Base-by-base conservation (phyloP, 2,797 vertebrate genomes). In the Ctenopoma kingsleyae region DNA sequence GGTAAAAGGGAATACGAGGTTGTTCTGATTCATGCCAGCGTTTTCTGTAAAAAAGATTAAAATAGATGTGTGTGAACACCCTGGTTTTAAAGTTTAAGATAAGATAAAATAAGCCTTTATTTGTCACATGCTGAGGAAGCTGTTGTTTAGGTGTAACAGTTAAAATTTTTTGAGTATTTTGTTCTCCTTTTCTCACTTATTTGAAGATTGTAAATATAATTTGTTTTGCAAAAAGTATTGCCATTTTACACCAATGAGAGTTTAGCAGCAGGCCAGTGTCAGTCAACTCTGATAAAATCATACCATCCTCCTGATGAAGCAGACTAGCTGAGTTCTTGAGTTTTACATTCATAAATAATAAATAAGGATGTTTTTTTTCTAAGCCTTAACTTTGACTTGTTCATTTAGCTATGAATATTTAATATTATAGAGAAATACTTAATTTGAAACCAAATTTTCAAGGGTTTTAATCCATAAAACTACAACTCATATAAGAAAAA, bases 401-500 rank as follows among this genome's bases (percentile, higher is more conserved):
- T 52, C 36, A 7, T 55, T 49, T 8, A 2, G 5, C 17, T 23
- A 60, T 30, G n/a, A 35, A 35, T 43, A 8, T 66, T 50, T 25
- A 9, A 59, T 46, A 11, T 17, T 48, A 22, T 19, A 22, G 46
- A 59, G 48, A 60, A 76, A 38, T 53, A 41, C 23, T 50, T 64
- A 6, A 67, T 64, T 60, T 43, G 12, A 68, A 74, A 59, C 9
- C 3, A 10, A 25, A 69, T 8, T 55, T 67, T 58, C 6, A 64
- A 46, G n/a, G 17, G 22, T 6, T 74, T 81, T 63, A 71, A 80
- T 80, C 51, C 73, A 88, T 78, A 74, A 81, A 88, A 83, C 62
- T 74, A 68, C 80, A 20, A 85, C 74, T 60, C 57, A 70, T 68
- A 68, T 78, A 55, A 63, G 82, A 74, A 87, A 93, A 89, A 86